Conservation (phyloP, 2,888 invertebrate genomes). For the Aporophyla lueneburgensis region DNA sequence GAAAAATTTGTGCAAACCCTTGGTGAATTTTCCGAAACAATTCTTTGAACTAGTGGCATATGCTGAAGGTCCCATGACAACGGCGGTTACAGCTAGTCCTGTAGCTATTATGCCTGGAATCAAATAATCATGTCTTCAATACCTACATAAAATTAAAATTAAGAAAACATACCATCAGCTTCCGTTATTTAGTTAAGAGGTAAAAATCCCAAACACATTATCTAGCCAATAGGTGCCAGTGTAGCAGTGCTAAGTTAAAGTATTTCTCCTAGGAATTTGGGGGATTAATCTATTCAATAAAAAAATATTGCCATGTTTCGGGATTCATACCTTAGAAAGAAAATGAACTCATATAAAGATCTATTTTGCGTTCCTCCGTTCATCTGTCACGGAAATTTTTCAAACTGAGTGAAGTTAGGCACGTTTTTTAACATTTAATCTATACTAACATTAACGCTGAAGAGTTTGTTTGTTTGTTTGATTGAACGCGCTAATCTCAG, state of each 20-base stretch:
- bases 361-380: background rate
- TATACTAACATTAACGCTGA: too few species aligned
- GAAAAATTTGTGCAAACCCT: background rate
- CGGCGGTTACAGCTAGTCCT: background rate
- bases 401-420: background rate
- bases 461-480: too few species aligned
- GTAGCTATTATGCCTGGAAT: slow-evolving; percentile 27
- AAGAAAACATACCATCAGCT: background rate
- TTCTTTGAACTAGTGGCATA: background rate
- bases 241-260: background rate
- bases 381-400: slow-evolving; percentile 9
- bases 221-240: background rate
- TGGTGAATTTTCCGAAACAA: rapidly evolving
- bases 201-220: background rate
- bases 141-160: background rate
- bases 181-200: background rate
- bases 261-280: background rate
- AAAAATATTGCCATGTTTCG: background rate
- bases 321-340: background rate
- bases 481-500: too few species aligned
- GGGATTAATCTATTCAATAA: background rate
- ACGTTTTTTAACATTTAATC: too few species aligned
- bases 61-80: background rate
- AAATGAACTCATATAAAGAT: slow-evolving; percentile 7
- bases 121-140: slow-evolving; percentile 10